Base-by-base conservation (phyloP, 2,797 vertebrate species). In the Ptychobarbus kaznakovi region DNA sequence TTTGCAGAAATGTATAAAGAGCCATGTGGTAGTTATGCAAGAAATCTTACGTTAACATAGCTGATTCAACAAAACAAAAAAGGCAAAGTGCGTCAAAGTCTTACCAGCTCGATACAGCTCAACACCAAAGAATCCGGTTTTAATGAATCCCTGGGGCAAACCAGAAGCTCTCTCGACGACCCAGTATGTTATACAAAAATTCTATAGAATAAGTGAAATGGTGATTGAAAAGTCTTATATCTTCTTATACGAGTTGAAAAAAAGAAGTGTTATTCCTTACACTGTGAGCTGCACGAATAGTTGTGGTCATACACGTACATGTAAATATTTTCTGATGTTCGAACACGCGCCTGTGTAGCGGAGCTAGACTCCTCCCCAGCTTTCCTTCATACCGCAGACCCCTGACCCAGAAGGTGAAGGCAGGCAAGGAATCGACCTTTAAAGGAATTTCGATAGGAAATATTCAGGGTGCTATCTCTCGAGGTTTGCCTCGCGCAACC, bases 51-150 rank as follows among this genome's bases (percentile, higher is more conserved):
- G 6, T 38, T 16, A 25, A 65, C 18, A 51, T 7, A 51, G n/a
- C 18, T 28, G 1, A 63, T 44, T 5, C 5, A 78, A 78, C 35
- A 1, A 35, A 16, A 25, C n/a, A 42, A 72, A 44, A 77, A 40
- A 4, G 32, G 56, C 1, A 65, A 46, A 61, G 28, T 13, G 40
- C 8, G 16, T 20, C 3, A 51, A 76, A 66, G 61, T 12, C 76
- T 85, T 85, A 85, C 83, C 83, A 73, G 76, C 20, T 79, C 35
- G 61, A 58, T 78, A 51, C n/a, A 32, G 70, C 58, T 83, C 25
- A 83, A 83, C 42, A 16, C 35, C 44, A 28, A 22, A 32, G 18
- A 72, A 63, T 58, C n/a, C 53, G 25, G 7, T 18, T 63, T 22
- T 18, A 16, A 13, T 15, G 68, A 46, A 58, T 63, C 40, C 51